Evolutionary conservation across 2,888 invertebrate genomes (phyloP), one percentile per base, ranked within the genome.

Genomic region (Troides oblongomaculatus): DNA sequence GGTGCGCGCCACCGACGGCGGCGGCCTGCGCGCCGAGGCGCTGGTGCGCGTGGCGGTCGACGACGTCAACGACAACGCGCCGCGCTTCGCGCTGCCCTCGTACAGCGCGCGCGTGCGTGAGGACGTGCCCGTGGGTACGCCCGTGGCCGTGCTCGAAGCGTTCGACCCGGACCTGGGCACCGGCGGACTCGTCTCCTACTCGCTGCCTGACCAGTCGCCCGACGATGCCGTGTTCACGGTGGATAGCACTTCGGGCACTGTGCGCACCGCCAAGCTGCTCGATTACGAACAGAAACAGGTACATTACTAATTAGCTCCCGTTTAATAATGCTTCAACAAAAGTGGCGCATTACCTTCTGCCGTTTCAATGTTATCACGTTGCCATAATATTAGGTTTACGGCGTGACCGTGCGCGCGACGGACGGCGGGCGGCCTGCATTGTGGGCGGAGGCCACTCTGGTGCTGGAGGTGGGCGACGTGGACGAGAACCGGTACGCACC

Each of bases 401-500:
- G 97, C 78, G 93, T 99, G 74, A 95, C 96, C 67, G 96, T 98
- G 68, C 94, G 95, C 70, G 99, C 98, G 1, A 94, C 95, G 62
- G 99, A 99, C 90, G 94, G 95, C 50, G 99, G 98, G 0, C 95
- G 94, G 69, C 98, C 97, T 0, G 93, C 97, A 6, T 90, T 98
- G 73, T 95, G 95, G 72, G 94, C 97, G 1, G 96, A 96, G 80
- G 96, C 97, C 71, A 94, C 95, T 71, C 94, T 99, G 53, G 94
- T 96, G 66, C 94, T 99, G 67, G 97, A 98, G 88, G 94, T 97
- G 72, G 96, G 97, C 76, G 99, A 99, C 90, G 98, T 99, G 23
- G 98, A 99, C 90, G 99, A 99, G 90, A 99, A 99, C 89, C 93
- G 95, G 69, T 95, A 95, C 87, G 93, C 97, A 67, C 98, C 99